These are phyloP conservation scores for Limenitis camilla DNA, from an alignment of 2,888 invertebrate species.

Conservation along the genomic window DNA sequence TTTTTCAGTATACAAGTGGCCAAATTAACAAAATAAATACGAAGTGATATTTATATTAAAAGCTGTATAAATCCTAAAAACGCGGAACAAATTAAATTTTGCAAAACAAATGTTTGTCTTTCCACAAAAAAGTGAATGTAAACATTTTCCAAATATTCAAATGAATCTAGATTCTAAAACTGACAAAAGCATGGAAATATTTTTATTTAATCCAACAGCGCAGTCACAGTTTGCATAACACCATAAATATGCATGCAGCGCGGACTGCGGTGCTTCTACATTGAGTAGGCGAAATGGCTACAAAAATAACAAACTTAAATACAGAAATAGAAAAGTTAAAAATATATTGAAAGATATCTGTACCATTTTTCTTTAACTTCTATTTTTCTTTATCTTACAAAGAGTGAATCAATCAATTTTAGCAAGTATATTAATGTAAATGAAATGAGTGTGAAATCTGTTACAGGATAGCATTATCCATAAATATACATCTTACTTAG, in stretches of 20 bases:
- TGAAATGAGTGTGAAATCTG: too few species aligned
- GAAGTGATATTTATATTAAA: too few species aligned
- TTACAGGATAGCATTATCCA: too few species aligned
- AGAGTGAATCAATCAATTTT: too few species aligned
- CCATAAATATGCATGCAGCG: constrained; percentile 63
- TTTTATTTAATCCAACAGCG: constrained; percentile 35
- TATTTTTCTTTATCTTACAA: too few species aligned
- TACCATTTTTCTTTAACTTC: not conserved
- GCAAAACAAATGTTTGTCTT: too few species aligned
- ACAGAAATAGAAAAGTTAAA: not conserved
- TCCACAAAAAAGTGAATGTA: not conserved
- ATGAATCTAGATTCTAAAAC: constrained; percentile 6
- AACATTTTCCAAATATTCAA: constrained; percentile 1
- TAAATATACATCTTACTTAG: too few species aligned
- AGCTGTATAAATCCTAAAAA: too few species aligned
- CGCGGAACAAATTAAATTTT: too few species aligned
- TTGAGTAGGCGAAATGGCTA: constrained; percentile 41
- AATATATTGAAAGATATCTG: not conserved
- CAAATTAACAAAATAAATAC: too few species aligned
- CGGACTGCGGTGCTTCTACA: constrained; percentile 54
- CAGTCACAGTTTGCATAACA: constrained; percentile 61
- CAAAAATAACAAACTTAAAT: constrained; percentile 10
- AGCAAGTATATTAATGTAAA: too few species aligned
- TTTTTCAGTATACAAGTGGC: too few species aligned
- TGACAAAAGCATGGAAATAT: constrained; percentile 12